A percentile compares a stretch with the other conserved stretches of the same genome.
Conservation (phyloP, 2,888 invertebrate genomes). For the Nineta flava region DNA sequence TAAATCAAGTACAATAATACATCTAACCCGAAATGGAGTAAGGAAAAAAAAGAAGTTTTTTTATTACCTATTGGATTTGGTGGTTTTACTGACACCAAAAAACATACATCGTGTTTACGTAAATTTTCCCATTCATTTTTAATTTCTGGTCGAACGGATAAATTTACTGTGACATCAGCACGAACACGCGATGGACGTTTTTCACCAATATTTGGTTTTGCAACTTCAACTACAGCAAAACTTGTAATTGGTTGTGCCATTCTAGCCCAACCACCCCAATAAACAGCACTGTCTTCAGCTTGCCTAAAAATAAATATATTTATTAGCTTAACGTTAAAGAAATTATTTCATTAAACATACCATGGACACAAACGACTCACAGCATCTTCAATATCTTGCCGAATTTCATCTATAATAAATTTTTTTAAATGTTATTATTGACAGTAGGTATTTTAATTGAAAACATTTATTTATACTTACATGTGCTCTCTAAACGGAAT, state of each 20-base stretch:
- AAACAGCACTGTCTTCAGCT: constrained; percentile 68
- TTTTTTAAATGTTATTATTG: not conserved
- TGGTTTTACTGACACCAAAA: constrained; percentile 83
- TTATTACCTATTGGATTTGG: constrained; percentile 55
- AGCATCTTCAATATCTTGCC: constrained; percentile 96
- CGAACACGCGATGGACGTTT: constrained; percentile 89
- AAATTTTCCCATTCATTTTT: constrained; percentile 95
- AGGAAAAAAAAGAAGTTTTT: constrained; percentile 17
- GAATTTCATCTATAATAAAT: constrained; percentile 68
- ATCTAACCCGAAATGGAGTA: not conserved
- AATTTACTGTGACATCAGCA: constrained; percentile 85
- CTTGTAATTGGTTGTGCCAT: constrained; percentile 92
- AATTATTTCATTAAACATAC: constrained; percentile 30
- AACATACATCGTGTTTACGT: constrained; percentile 95
- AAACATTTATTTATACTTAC: constrained; percentile 43
- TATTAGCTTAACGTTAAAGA: too few relatives aligned
- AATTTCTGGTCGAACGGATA: constrained; percentile 80
- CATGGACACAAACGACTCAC: constrained; percentile 91
- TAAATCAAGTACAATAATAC: not conserved
- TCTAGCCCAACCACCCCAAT: constrained; percentile 97
- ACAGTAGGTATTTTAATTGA: too few relatives aligned
- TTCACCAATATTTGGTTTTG: constrained; percentile 83
- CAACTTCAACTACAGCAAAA: constrained; percentile 90
- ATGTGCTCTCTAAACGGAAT: constrained; percentile 94
- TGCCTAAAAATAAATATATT: constrained; percentile 35